Conservation (phyloP, 1,140 invertebrate species). For the Globodera rostochiensis region DNA sequence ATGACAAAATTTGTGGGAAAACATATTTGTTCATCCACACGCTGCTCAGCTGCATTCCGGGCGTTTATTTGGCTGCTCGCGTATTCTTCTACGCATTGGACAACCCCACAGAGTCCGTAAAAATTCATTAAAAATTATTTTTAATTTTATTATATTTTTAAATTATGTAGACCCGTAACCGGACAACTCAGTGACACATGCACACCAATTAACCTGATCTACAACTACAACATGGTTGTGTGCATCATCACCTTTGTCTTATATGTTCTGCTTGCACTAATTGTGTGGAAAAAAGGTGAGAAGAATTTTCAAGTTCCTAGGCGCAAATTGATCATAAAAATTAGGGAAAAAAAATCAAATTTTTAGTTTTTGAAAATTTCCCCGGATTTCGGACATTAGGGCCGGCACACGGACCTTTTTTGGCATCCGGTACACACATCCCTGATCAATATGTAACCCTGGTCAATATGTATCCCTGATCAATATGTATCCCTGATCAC, state of each 20-base stretch:
- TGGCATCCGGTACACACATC: too few relatives aligned
- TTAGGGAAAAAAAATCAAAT: too few relatives aligned
- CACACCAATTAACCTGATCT: conserved; percentile 26
- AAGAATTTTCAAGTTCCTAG: neutral
- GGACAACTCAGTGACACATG: conserved; percentile 29
- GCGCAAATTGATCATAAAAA: too few relatives aligned
- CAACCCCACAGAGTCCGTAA: neutral
- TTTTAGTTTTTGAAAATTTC: too few relatives aligned
- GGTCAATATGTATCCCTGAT: too few relatives aligned
- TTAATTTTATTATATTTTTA: neutral
- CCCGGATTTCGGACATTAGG: too few relatives aligned
- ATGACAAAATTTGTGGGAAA: neutral
- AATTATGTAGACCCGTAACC: conserved; percentile 15
- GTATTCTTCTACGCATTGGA: neutral
- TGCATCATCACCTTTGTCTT: conserved; percentile 13
- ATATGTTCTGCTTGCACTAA: conserved; percentile 12
- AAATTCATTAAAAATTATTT: neutral
- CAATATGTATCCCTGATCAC: too few relatives aligned
- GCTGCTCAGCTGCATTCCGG: neutral
- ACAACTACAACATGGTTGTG: conserved; percentile 21
- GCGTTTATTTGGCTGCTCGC: neutral
- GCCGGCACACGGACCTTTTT: too few relatives aligned
- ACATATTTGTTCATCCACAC: conserved; percentile 10
- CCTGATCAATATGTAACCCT: too few relatives aligned
- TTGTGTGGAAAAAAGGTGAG: neutral